These are phyloP conservation scores for Oceanites oceanicus DNA, from an alignment of 2,113 vertebrate genomes.

Conservation along the genomic window DNA sequence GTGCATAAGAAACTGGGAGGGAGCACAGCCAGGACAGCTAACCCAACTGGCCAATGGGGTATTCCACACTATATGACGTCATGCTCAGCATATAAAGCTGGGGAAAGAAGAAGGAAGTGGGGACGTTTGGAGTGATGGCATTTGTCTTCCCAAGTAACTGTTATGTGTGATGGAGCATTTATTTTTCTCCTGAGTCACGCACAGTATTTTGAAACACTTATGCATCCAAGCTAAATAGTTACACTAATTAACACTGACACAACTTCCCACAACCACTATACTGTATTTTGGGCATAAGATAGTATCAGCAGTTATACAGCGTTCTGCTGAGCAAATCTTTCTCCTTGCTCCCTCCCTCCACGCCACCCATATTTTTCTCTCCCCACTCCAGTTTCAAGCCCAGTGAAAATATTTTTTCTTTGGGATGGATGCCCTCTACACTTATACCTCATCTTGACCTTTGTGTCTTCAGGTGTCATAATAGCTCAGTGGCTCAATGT, in stretches of 20 bases:
- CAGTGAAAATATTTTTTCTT: not conserved
- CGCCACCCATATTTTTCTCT: not conserved
- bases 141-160: too few species aligned
- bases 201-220: not conserved
- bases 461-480: not conserved
- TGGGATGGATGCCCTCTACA: not conserved
- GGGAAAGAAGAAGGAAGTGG: too few species aligned
- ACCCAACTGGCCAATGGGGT: too few species aligned
- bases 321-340: not conserved
- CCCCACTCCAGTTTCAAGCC: not conserved
- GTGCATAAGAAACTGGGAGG: too few species aligned
- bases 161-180: not conserved
- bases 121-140: too few species aligned
- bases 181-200: not conserved
- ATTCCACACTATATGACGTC: too few species aligned
- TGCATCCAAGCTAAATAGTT: not conserved
- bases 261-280: not conserved
- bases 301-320: not conserved
- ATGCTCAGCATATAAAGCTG: too few species aligned
- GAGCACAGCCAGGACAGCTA: too few species aligned
- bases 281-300: not conserved
- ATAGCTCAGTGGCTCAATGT: not conserved
- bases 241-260: not conserved
- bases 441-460: not conserved
- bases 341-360: not conserved